These are phyloP conservation scores for Acestrorhynchus altus DNA, from an alignment of 2,797 vertebrate genomes.

Conservation along the genomic window DNA sequence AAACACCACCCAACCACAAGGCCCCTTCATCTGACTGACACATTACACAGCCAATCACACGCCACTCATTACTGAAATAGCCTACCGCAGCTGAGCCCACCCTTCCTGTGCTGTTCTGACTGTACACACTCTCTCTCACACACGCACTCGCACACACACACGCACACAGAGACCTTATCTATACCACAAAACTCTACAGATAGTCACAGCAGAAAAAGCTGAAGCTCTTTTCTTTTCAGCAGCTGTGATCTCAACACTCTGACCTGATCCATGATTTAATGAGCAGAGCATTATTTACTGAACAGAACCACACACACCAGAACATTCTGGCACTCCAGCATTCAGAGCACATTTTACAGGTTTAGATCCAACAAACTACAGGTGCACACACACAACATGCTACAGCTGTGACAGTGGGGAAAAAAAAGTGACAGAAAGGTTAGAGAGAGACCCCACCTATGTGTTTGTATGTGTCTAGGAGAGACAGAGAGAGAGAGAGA, in stretches of 20 bases:
- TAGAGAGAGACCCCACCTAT: no score
- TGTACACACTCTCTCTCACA: slow-evolving; percentile 27
- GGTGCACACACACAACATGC: no score
- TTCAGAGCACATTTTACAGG: not conserved
- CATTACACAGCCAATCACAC: slow-evolving; percentile 30
- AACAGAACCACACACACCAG: not conserved
- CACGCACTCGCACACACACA: slow-evolving; percentile 25
- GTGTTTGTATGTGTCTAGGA: no score
- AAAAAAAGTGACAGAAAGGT: no score
- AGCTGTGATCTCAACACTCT: slow-evolving; percentile 2
- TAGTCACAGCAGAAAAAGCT: not conserved
- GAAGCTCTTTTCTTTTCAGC: not conserved
- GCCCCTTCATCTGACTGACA: slow-evolving; percentile 34
- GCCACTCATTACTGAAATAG: slow-evolving; percentile 31
- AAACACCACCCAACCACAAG: slow-evolving; percentile 46
- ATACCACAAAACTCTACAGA: not conserved
- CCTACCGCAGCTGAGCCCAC: slow-evolving; percentile 36
- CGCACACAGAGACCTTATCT: not conserved
- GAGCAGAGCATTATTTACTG: not conserved
- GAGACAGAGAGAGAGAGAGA: not conserved
- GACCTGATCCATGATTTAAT: not conserved
- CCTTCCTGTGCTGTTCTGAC: slow-evolving; percentile 32
- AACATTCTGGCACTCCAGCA: not conserved
- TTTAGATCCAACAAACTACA: not conserved
- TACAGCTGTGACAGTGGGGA: no score